These are phyloP conservation scores for Stenoptilia bipunctidactyla DNA, from an alignment of 2,888 invertebrate species.

Conservation along the genomic window DNA sequence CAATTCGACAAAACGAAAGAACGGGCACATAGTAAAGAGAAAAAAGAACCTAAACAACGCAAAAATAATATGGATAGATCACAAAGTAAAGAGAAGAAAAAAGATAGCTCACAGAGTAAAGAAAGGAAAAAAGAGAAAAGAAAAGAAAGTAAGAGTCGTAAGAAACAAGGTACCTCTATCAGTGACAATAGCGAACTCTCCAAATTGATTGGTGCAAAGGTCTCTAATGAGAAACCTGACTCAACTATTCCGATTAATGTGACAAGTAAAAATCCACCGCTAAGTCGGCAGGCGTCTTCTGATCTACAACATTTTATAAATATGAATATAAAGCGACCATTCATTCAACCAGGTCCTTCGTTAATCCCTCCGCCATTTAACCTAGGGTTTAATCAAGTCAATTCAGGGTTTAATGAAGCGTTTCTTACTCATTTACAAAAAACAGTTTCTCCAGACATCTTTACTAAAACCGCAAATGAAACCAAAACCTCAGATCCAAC, in stretches of 20 bases:
- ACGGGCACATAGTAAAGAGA: conserved; percentile 12
- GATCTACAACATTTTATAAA: too few species aligned
- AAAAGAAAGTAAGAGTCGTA: conserved; percentile 1
- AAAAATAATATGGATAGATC: conserved; percentile 17
- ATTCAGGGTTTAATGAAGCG: not conserved
- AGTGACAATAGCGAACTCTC: conserved; percentile 26
- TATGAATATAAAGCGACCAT: too few species aligned
- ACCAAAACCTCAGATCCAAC: not conserved
- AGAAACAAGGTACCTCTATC: conserved; percentile 3
- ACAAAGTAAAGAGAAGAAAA: conserved; percentile 18
- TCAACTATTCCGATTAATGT: too few species aligned
- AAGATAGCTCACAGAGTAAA: conserved; percentile 20
- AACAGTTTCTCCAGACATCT: too few species aligned
- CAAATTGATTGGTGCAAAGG: conserved; percentile 41
- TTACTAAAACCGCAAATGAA: too few species aligned
- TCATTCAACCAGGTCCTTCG: not conserved
- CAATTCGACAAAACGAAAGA: conserved; percentile 18
- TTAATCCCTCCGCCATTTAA: too few species aligned
- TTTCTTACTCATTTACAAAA: not conserved
- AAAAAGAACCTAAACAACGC: conserved; percentile 7
- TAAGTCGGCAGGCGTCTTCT: too few species aligned
- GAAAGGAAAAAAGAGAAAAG: conserved; percentile 21
- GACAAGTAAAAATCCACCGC: too few species aligned
- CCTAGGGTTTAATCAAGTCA: not conserved
- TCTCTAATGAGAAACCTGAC: conserved; percentile 20